Evolutionary conservation across 2,113 vertebrate genomes (phyloP).

Genomic region (Alaudala cheleensis): DNA sequence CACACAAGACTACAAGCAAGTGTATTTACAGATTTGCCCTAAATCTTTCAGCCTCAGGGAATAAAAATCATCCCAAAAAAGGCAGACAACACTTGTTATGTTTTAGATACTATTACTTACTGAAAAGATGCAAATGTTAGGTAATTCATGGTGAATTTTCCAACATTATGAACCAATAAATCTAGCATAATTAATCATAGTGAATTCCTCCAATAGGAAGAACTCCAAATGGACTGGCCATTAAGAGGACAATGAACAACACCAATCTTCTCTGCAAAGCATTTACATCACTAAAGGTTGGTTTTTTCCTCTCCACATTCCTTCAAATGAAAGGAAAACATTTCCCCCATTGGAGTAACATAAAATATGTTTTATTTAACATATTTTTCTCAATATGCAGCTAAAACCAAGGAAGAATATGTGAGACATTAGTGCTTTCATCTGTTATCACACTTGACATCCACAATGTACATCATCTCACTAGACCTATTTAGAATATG

Average conservation of each 20-base stretch:
- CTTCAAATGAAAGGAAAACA: neutral
- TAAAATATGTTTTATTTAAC: neutral
- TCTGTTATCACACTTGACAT: neutral
- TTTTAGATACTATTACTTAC: neutral
- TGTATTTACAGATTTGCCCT: neutral
- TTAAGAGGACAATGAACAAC: neutral
- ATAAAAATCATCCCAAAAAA: neutral
- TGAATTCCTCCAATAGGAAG: neutral
- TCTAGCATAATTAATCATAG: neutral
- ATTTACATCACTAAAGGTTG: neutral
- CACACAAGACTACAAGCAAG: neutral
- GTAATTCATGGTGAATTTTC: neutral
- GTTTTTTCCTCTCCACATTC: neutral
- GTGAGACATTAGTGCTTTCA: neutral
- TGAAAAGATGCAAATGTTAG: neutral
- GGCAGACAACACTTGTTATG: neutral
- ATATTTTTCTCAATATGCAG: neutral
- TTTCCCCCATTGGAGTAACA: accelerated
- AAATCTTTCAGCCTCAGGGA: neutral
- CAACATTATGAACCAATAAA: neutral
- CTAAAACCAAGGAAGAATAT: neutral
- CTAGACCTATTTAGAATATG: neutral
- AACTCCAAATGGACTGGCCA: neutral
- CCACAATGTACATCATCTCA: neutral
- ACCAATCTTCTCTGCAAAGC: neutral